A percentile compares a stretch with the other conserved stretches of the same genome.
These are phyloP conservation scores for Thunnus thynnus DNA, from an alignment of 2,113 vertebrate species.

Conservation along the genomic window DNA sequence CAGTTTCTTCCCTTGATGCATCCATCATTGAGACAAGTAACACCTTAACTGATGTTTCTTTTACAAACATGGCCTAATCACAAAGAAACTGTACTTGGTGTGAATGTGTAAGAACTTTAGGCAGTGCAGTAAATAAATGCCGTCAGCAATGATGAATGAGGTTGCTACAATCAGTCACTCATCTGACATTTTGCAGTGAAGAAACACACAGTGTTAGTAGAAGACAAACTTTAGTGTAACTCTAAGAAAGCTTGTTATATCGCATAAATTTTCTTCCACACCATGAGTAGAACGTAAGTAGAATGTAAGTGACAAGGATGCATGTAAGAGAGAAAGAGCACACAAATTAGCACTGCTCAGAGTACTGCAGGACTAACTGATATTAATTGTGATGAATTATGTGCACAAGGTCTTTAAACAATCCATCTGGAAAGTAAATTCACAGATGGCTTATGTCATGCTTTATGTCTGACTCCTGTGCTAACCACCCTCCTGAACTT, in stretches of 20 bases:
- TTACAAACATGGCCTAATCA: constrained; percentile 27
- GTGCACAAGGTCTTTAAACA: constrained; percentile 40
- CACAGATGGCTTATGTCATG: constrained; percentile 50
- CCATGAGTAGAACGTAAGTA: constrained; percentile 12
- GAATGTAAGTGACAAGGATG: constrained; percentile 4
- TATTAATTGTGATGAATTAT: constrained; percentile 76
- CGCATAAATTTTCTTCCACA: constrained; percentile 45
- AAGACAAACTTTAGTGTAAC: constrained; percentile 31
- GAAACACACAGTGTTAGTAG: constrained; percentile 2
- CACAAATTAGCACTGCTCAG: constrained; percentile 53
- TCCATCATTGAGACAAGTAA: constrained; percentile 44
- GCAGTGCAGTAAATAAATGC: constrained; percentile 10
- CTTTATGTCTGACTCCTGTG: constrained; percentile 6
- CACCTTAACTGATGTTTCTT: constrained; percentile 2
- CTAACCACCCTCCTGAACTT: constrained; percentile 13
- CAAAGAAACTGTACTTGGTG: constrained; percentile 13
- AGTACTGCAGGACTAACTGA: constrained; percentile 61
- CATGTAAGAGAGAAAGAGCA: constrained; percentile 10
- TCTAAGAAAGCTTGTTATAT: constrained; percentile 39
- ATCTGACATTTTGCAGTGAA: constrained; percentile 26
- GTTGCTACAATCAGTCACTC: constrained; percentile 29
- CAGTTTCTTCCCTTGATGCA: not conserved
- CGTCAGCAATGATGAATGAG: constrained; percentile 54
- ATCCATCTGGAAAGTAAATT: constrained; percentile 54
- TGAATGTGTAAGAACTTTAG: constrained; percentile 5